A percentile compares a stretch with the other conserved stretches of the same genome.
Conservation (phyloP, 1,140 invertebrate genomes). For the Drosophila bifasciata region DNA sequence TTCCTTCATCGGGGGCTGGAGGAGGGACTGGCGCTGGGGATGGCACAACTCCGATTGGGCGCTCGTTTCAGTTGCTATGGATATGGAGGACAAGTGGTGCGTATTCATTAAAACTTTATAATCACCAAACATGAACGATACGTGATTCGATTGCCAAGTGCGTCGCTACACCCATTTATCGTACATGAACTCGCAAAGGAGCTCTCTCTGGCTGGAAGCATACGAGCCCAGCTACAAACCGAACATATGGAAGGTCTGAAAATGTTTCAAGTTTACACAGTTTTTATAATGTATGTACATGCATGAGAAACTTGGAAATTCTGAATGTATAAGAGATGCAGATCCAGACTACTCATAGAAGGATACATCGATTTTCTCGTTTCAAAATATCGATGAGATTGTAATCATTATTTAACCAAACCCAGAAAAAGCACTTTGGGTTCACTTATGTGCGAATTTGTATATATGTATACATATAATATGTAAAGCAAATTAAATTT, state of each 20-base stretch:
- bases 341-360: too few relatives aligned
- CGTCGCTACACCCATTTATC: constrained; percentile 49
- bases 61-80: constrained; percentile 10
- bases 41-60: constrained; percentile 41
- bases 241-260: constrained; percentile 40
- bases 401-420: too few relatives aligned
- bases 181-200: constrained; percentile 45
- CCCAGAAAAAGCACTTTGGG: too few relatives aligned
- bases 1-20: constrained; percentile 18
- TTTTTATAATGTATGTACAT: neutral
- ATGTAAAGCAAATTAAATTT: too few relatives aligned
- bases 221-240: constrained; percentile 4
- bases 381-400: too few relatives aligned
- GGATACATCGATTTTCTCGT: too few relatives aligned
- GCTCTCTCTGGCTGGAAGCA: neutral
- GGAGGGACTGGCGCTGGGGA: constrained; percentile 6
- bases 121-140: constrained; percentile 78
- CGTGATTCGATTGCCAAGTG: constrained; percentile 75
- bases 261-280: constrained; percentile 5
- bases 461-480: too few relatives aligned
- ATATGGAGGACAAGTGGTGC: constrained; percentile 57
- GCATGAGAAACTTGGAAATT: neutral
- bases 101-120: constrained; percentile 82
- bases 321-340: too few relatives aligned
- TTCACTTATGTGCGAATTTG: too few relatives aligned